Conservation (phyloP, 2,888 invertebrate species). For the Pseudococcus jackbeardsleyi region DNA sequence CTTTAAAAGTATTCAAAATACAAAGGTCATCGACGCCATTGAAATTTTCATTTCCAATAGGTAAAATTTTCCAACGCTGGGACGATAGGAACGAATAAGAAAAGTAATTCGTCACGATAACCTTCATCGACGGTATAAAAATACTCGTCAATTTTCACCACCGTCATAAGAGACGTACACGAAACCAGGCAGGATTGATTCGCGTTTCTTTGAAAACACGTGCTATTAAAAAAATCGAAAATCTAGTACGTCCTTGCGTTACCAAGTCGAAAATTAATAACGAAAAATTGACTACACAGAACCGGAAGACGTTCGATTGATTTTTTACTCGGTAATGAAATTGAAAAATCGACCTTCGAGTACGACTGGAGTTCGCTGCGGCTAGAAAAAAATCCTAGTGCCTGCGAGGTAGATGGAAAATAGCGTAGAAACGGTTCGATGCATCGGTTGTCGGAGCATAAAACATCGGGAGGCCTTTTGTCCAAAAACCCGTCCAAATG, state of each 20-base stretch:
- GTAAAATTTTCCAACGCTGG: neutral
- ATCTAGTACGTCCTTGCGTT: neutral
- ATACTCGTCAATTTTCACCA: conserved; percentile 1
- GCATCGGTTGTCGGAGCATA: conserved; percentile 16
- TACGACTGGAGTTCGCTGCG: neutral
- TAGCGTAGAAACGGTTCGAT: conserved; percentile 5
- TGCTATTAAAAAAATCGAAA: conserved; percentile 2
- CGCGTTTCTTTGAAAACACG: conserved; percentile 4
- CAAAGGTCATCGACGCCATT: conserved; percentile 7
- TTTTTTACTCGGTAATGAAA: neutral
- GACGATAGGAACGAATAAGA: neutral
- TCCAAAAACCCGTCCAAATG: conserved; percentile 34
- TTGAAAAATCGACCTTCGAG: conserved; percentile 16
- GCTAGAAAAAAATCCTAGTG: neutral
- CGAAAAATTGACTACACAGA: neutral
- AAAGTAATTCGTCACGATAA: neutral
- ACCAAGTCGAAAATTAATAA: neutral
- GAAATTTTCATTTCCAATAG: neutral
- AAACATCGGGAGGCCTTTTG: conserved; percentile 44
- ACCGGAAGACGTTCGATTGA: conserved; percentile 32
- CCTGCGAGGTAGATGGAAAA: neutral
- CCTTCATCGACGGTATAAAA: neutral
- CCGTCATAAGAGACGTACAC: neutral
- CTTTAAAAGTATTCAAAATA: neutral
- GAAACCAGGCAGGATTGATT: neutral